phyloP scores from a whole-genome alignment of 2,113 vertebrate species.

The Callopanchax toddi region DNA sequence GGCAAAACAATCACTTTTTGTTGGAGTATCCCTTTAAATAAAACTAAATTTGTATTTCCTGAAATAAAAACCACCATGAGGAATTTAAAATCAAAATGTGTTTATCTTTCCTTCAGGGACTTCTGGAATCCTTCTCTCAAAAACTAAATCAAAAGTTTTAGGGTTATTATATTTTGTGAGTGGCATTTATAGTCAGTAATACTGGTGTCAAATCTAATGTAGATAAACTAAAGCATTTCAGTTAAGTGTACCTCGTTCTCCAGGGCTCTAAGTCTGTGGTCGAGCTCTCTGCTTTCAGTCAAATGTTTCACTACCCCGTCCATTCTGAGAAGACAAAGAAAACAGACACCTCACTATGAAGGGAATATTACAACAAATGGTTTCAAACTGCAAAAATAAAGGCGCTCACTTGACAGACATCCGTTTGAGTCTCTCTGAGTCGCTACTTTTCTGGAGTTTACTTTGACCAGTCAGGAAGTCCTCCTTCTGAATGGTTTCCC shows the following conservation, averaged over 20 bases:
- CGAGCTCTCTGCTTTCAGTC: conserved; percentile 54
- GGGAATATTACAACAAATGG: not conserved
- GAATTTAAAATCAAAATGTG: too few species aligned
- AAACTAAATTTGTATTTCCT: too few species aligned
- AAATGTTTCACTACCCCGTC: conserved; percentile 78
- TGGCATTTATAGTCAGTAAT: too few species aligned
- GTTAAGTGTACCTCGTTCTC: conserved; percentile 77
- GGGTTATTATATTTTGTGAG: too few species aligned
- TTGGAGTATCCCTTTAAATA: too few species aligned
- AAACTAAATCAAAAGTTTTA: too few species aligned
- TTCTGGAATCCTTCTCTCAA: too few species aligned
- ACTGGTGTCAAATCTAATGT: too few species aligned
- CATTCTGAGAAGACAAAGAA: conserved; percentile 69
- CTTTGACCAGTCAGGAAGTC: conserved; percentile 81
- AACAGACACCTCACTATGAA: not conserved
- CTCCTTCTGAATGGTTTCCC: conserved; percentile 91
- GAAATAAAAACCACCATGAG: too few species aligned
- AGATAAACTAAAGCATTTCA: too few species aligned
- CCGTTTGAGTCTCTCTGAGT: conserved; percentile 85
- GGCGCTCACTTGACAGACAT: conserved; percentile 86
- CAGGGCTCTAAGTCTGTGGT: conserved; percentile 60
- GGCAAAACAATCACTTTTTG: too few species aligned
- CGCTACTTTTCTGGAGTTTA: conserved; percentile 82
- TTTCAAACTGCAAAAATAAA: not conserved
- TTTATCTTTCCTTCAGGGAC: too few species aligned